phyloP scores from a whole-genome alignment of 2,888 invertebrate genomes.

The Hypena proboscidalis region DNA sequence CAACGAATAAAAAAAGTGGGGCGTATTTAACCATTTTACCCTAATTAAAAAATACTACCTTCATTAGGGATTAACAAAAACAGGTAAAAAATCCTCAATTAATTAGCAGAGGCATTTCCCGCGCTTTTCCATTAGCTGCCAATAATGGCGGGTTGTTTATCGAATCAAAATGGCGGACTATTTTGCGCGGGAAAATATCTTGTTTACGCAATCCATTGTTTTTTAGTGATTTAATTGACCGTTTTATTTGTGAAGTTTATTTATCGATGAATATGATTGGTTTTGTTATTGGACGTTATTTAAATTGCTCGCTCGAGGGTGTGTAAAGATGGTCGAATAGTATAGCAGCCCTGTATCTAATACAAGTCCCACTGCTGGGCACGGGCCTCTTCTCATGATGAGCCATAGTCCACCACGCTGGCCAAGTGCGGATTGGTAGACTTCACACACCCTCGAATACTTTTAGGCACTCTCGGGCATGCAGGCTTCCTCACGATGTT shows the following conservation, averaged over 20 bases:
- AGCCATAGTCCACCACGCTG: no score
- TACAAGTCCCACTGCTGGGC: no score
- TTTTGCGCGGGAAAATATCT: constrained; percentile 36
- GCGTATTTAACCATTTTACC: no score
- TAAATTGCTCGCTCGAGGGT: no score
- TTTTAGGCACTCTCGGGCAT: no score
- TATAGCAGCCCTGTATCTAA: no score
- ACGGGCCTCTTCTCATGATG: no score
- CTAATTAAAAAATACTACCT: constrained; percentile 1
- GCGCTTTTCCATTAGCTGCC: constrained; percentile 34
- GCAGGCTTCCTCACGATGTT: no score
- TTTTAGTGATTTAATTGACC: constrained; percentile 34
- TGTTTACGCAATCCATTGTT: constrained; percentile 36
- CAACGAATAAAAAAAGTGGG: no score
- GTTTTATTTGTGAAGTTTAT: constrained; percentile 18
- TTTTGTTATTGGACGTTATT: constrained; percentile 1
- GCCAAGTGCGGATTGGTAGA: no score
- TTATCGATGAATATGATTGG: constrained; percentile 5
- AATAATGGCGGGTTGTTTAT: constrained; percentile 44
- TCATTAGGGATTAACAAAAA: constrained; percentile 22
- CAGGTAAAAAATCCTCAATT: constrained; percentile 25
- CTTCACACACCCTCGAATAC: no score
- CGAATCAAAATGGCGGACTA: constrained; percentile 30
- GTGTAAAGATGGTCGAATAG: no score
- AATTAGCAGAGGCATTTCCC: constrained; percentile 34